Conservation (phyloP, 2,888 invertebrate species). For the Loripinus fragilis region DNA sequence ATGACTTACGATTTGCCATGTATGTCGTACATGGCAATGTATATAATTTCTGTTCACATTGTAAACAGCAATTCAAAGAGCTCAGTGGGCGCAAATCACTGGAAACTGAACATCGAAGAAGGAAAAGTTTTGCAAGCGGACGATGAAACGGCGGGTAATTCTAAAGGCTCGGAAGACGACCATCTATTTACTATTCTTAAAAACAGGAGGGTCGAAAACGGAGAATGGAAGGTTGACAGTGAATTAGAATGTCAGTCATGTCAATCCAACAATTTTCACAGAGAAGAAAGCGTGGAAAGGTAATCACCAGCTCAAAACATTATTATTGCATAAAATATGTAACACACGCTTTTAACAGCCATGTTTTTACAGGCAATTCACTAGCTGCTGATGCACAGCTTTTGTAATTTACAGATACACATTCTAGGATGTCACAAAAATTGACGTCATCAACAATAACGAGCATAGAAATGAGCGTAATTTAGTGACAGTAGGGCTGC, state of each 20-base stretch:
- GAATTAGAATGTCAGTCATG: conserved; percentile 39
- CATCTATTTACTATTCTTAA: conserved; percentile 77
- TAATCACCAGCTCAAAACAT: too few relatives aligned
- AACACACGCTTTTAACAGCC: too few relatives aligned
- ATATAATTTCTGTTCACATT: conserved; percentile 89
- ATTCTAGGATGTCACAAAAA: too few relatives aligned
- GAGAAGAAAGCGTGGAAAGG: conserved; percentile 11
- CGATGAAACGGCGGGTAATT: conserved; percentile 61
- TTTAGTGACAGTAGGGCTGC: too few relatives aligned
- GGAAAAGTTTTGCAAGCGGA: conserved; percentile 85
- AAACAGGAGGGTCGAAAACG: conserved; percentile 71
- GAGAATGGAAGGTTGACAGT: conserved; percentile 66
- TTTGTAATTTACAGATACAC: too few relatives aligned
- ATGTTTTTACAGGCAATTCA: too few relatives aligned
- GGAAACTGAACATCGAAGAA: conserved; percentile 91
- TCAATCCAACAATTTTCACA: conserved; percentile 33
- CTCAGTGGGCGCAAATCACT: conserved; percentile 92
- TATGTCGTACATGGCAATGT: conserved; percentile 87
- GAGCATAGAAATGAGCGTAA: too few relatives aligned
- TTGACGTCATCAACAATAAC: too few relatives aligned
- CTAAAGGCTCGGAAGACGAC: conserved; percentile 58
- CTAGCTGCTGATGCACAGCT: too few relatives aligned
- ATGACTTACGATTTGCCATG: conserved; percentile 81
- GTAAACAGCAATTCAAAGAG: conserved; percentile 91
- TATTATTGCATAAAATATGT: too few relatives aligned